Evolutionary conservation across 1,140 invertebrate genomes (phyloP), one percentile per base, ranked within the genome.

Genomic region (Rhysida immarginata): DNA sequence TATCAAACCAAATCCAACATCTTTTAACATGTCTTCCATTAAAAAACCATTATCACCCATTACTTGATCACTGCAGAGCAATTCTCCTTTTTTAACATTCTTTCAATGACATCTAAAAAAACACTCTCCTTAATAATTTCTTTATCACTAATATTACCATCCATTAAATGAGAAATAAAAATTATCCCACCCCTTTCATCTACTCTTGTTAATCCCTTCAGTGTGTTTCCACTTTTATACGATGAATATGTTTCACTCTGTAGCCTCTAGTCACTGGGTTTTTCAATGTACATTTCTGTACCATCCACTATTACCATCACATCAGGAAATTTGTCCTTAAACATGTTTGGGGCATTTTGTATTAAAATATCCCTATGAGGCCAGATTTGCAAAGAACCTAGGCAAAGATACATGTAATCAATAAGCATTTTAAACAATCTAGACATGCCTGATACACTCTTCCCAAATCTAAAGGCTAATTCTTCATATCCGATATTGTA

Each of bases 21-120:
- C 42, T 35, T n/a, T 20, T 3, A 58, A 18, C 27, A 41, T 20
- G n/a, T 45, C 52, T 18, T 21, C 51, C 2, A 59, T 58, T 2
- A 58, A 23, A 54, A 64, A 64, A 16, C 62, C 59, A 5, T 58
- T 20, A 50, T 63, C 63, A n/a, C 58, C 63, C 58, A 64, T 58
- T 18, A 63, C 50, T n/a, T 54, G 46, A 55, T 63, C 61, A 48
- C 54, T 58, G n/a, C n/a, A n/a, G n/a, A n/a, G n/a, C n/a, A n/a
- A n/a, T n/a, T n/a, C n/a, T n/a, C n/a, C n/a, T n/a, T n/a, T n/a
- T n/a, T n/a, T n/a, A n/a, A n/a, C n/a, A n/a, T n/a, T n/a, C 53
- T 29, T 26, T 58, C 25, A 1, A 63, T 14, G 13, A 43, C 18
- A 21, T 64, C 57, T 18, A 63, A 41, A 26, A 59, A 61, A 1